Evolutionary conservation across 2,113 vertebrate species (phyloP).

Genomic region (Riparia riparia): DNA sequence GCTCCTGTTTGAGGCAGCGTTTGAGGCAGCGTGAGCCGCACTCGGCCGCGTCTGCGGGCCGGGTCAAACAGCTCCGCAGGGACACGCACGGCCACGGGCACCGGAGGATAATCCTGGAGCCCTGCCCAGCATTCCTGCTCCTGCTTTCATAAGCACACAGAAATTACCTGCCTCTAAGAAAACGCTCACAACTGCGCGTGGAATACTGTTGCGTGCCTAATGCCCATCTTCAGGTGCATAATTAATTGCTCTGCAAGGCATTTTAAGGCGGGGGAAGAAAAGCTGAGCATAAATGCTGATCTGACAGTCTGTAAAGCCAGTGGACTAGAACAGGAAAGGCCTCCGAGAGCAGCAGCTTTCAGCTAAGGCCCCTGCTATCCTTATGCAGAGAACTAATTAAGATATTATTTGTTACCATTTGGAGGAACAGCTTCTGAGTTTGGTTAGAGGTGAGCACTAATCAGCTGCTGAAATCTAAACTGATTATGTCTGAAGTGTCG

Average conservation of each 20-base stretch:
- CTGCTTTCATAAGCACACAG: background rate
- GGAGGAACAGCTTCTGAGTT: slow-evolving; percentile 62
- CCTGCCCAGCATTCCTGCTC: slow-evolving; percentile 27
- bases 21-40: background rate
- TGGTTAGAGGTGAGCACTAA: slow-evolving; percentile 73
- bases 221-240: slow-evolving; percentile 37
- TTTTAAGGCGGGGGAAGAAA: slow-evolving; percentile 39
- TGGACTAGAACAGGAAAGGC: slow-evolving; percentile 29
- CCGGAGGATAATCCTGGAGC: slow-evolving; percentile 35
- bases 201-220: slow-evolving; percentile 33
- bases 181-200: background rate
- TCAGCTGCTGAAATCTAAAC: slow-evolving; percentile 80
- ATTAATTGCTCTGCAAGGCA: slow-evolving; percentile 58
- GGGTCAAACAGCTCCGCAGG: slow-evolving; percentile 34
- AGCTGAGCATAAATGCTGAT: background rate
- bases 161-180: slow-evolving; percentile 52
- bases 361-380: background rate
- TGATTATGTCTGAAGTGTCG: slow-evolving; percentile 79
- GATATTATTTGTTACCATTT: slow-evolving; percentile 68
- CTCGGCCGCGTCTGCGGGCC: background rate
- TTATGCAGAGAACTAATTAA: slow-evolving; percentile 42
- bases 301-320: slow-evolving; percentile 15
- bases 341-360: slow-evolving; percentile 14
- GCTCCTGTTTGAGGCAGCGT: too few relatives aligned
- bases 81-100: background rate